Conservation (phyloP, 2,888 invertebrate genomes). For the Drosophila formosana region DNA sequence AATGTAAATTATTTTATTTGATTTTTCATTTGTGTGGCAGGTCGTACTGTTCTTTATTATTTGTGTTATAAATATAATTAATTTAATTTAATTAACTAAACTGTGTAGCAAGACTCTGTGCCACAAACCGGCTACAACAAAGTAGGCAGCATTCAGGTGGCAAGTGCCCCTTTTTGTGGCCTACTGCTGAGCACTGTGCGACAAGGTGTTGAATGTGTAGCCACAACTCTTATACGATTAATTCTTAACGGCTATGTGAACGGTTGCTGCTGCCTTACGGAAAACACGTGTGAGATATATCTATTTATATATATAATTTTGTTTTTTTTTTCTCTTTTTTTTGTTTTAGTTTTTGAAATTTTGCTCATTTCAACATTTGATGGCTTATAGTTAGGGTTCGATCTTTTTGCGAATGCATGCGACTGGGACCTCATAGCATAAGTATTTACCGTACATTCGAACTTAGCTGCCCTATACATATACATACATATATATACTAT, state of each 20-base stretch:
- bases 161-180: slow-evolving; percentile 16
- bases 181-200: slow-evolving; percentile 23
- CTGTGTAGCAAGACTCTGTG: slow-evolving; percentile 17
- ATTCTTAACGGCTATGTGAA: slow-evolving; percentile 47
- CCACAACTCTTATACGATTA: slow-evolving; percentile 37
- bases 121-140: slow-evolving; percentile 8
- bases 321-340: slow-evolving; percentile 1
- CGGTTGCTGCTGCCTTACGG: slow-evolving; percentile 48
- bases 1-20: slow-evolving; percentile 51
- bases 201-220: slow-evolving; percentile 18
- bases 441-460: slow-evolving; percentile 41
- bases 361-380: slow-evolving; percentile 63
- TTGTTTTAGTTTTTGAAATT: slow-evolving; percentile 51
- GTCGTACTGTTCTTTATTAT: slow-evolving; percentile 61
- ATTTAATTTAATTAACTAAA: slow-evolving; percentile 43
- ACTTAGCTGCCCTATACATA: slow-evolving; percentile 42
- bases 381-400: slow-evolving; percentile 59
- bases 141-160: slow-evolving; percentile 11
- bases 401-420: slow-evolving; percentile 47
- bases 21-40: slow-evolving; percentile 67
- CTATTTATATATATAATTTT: slow-evolving; percentile 13
- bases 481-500: neutral
- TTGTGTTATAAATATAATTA: slow-evolving; percentile 22
- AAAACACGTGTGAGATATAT: slow-evolving; percentile 57
- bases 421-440: slow-evolving; percentile 71